Evolutionary conservation across 2,888 invertebrate species (phyloP), one percentile per base, ranked within the genome.

Genomic region (Caenorhabditis afra): DNA sequence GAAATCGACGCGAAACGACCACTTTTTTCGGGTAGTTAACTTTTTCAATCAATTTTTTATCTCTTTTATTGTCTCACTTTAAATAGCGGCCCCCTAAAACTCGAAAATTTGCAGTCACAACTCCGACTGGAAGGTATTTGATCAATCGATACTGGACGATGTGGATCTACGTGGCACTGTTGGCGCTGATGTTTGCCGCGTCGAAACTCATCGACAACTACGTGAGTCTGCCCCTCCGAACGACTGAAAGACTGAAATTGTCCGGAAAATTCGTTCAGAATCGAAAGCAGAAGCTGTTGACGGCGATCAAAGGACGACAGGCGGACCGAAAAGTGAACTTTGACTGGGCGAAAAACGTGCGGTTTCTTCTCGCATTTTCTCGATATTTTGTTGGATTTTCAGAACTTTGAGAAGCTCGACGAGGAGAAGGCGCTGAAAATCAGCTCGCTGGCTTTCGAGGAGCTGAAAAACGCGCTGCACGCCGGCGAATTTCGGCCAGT

Each of bases 381-480:
- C 10, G 20, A 23, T 2, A n/a, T 29, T 14, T 52, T 52, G 22
- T 20, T 64, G 18, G 14, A 37, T 29, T 55, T 47, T 47, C 41
- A 66, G 66, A 61, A 50, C 57, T 75, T 62, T 50, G 12, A 61
- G 39, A 75, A 67, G 41, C 74, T 74, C 44, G 57, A 57, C n/a
- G 58, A 64, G 16, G 7, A 11, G 1, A 57, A 59, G 3, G 76
- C 76, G 7, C 3, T 5, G 0, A 45, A 70, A 53, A 76, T 76
- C 35, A 45, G 16, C n/a, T 10, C 35, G n/a, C 20, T 45, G 10
- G n/a, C 37, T 2, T 76, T 76, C 16, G 22, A 50, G 3, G 52
- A 64, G n/a, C 52, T 75, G 52, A 68, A 57, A 81, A 80, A 79
- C 12, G 78, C 75, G 0, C 77, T 88, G 11, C 84, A 84, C 61